A percentile compares a stretch with the other conserved stretches of the same genome.
These are phyloP conservation scores for Entomobrya multifasciata DNA, from an alignment of 2,888 invertebrate genomes.

Conservation along the genomic window DNA sequence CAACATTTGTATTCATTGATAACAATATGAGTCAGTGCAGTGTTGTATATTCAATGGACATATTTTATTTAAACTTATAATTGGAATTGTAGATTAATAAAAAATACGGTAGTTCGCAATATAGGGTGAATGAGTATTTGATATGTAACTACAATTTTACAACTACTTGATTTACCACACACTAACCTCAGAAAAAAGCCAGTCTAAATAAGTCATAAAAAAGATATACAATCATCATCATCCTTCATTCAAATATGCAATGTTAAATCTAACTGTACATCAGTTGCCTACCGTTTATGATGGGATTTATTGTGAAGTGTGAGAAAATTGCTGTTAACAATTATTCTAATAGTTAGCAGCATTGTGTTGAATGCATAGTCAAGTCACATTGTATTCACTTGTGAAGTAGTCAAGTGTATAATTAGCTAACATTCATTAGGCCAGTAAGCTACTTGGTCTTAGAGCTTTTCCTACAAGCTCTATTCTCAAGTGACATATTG, in stretches of 20 bases:
- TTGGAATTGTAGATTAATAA: too few species aligned
- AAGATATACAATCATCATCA: slow-evolving; percentile 3
- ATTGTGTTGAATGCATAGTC: neutral
- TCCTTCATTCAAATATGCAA: neutral
- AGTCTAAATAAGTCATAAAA: slow-evolving; percentile 18
- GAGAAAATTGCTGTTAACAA: slow-evolving; percentile 36
- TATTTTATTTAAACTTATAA: too few species aligned
- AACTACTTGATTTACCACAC: too few species aligned
- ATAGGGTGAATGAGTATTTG: too few species aligned
- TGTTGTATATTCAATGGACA: too few species aligned
- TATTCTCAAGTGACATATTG: neutral
- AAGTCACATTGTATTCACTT: slow-evolving; percentile 1
- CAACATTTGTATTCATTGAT: too few species aligned
- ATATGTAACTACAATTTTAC: too few species aligned
- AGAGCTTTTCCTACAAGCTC: neutral
- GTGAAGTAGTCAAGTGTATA: slow-evolving; percentile 35
- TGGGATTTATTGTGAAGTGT: slow-evolving; percentile 45
- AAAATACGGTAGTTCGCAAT: too few species aligned
- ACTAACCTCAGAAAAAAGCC: too few species aligned
- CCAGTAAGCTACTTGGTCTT: slow-evolving; percentile 17
- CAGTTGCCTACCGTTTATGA: slow-evolving; percentile 17
- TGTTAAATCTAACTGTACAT: slow-evolving; percentile 16
- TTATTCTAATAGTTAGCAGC: neutral
- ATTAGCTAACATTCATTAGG: slow-evolving; percentile 51
- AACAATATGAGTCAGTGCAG: too few species aligned